phyloP scores from a whole-genome alignment of 2,797 vertebrate species.

The Philypnodon macrostomus region DNA sequence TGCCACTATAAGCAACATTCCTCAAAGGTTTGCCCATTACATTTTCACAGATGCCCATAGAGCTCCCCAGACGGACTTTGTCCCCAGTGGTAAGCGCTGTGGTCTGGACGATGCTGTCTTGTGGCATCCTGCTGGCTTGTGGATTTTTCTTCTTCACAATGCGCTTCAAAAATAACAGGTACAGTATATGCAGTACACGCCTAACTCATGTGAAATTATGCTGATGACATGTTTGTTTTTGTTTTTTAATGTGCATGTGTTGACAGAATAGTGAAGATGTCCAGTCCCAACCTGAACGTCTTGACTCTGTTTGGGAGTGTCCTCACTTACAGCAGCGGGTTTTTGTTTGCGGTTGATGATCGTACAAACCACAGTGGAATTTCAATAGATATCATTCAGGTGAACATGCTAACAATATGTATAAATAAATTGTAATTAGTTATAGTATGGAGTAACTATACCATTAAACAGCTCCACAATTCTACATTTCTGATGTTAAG shows the following conservation, averaged over 20 bases:
- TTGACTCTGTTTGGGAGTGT: conserved; percentile 89
- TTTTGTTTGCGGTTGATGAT: conserved; percentile 86
- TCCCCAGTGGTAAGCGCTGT: conserved; percentile 83
- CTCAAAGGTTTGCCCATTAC: conserved; percentile 23
- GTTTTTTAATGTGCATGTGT: conserved; percentile 6
- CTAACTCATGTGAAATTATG: no score
- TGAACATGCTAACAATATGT: conserved; percentile 43
- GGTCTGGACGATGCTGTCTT: conserved; percentile 87
- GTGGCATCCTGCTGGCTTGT: conserved; percentile 84
- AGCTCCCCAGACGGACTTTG: conserved; percentile 55
- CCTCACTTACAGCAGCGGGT: conserved; percentile 88
- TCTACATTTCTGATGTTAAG: no score
- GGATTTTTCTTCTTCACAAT: conserved; percentile 91
- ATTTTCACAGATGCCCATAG: conserved; percentile 62
- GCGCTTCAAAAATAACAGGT: conserved; percentile 95
- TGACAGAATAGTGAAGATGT: conserved; percentile 98
- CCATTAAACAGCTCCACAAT: no score
- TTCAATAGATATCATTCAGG: conserved; percentile 83
- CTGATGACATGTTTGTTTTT: no score
- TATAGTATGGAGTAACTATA: no score
- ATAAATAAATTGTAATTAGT: no score
- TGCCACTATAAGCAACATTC: not conserved
- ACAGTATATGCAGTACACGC: conserved; percentile 18
- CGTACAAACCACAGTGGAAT: conserved; percentile 58
- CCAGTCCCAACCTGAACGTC: conserved; percentile 95